Percentiles rank a stretch among this genome's conserved stretches.
Evolutionary conservation across 2,797 vertebrate genomes (phyloP).

Genomic region (Heliangelus exortis): DNA sequence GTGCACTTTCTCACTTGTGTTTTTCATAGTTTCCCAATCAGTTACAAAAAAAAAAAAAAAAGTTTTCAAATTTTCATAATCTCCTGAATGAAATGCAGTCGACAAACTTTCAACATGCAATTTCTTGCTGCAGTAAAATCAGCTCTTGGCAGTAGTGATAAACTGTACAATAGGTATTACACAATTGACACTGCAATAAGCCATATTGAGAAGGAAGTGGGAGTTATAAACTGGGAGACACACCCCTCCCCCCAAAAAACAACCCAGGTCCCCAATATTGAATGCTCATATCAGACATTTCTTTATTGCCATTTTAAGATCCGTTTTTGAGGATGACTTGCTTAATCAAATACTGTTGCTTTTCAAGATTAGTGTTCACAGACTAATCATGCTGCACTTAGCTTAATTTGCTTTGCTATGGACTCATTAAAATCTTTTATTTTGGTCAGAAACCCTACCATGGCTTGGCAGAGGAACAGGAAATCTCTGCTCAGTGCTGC

Average conservation of each 20-base stretch:
- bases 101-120: not conserved
- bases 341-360: constrained; percentile 65
- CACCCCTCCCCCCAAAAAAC: not conserved
- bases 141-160: constrained; percentile 35
- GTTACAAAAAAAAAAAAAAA: not conserved
- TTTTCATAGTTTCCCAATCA: not conserved
- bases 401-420: constrained; percentile 78
- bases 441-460: constrained; percentile 74
- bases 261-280: rapidly evolving
- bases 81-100: constrained; percentile 11
- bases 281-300: not conserved
- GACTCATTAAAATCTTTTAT: constrained; percentile 79
- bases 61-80: not conserved
- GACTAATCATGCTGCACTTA: constrained; percentile 74
- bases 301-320: not conserved
- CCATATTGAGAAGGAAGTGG: not conserved
- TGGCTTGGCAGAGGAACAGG: constrained; percentile 67
- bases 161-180: not conserved
- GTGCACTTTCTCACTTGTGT: not conserved
- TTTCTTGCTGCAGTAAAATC: constrained; percentile 63
- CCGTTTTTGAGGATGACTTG: constrained; percentile 35
- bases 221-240: not conserved
- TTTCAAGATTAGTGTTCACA: constrained; percentile 73
- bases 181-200: not conserved
- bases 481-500: constrained; percentile 40